Evolutionary conservation across 2,888 invertebrate species (phyloP), one percentile per base, ranked within the genome.

Genomic region (Boloria euphrosyne): DNA sequence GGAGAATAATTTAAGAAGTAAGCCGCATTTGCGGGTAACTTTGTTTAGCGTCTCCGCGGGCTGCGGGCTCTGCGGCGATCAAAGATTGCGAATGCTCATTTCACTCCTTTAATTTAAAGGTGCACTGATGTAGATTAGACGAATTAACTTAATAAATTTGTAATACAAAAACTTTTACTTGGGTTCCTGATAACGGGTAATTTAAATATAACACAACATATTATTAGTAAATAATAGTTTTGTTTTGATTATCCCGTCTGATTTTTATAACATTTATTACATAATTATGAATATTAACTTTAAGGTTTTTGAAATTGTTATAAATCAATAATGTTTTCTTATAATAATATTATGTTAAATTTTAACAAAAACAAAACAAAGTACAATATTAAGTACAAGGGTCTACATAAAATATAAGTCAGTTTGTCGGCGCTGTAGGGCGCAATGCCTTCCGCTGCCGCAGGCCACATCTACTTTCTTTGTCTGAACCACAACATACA

Each of bases 1-100:
- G 83, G 85, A 82, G 91, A 90, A 90, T 91, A 87, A 90, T 90
- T 90, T 89, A 89, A 87, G 89, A 83, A 85, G 84, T 79, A 78
- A 78, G 80, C 81, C 77, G 75, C 72, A 82, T 81, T 78, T 67
- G 73, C 73, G 78, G 78, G 84, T 84, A 85, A 87, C 86, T 87
- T 88, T 79, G 79, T 84, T 82, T 76, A 68, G 66, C 76, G 80
- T 73, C 75, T 80, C 76, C 72, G 18, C 44, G 46, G 58, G 58
- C 58, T 16, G 74, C 79, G 75, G 74, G 73, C 75, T 67, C 67
- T 72, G 70, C 70, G 73, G 71, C 75, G 79, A 79, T 80, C 80
- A 80, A 78, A 80, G 77, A 72, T 64, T 68, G 57, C 59, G 67
- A 79, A 78, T 82, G 85, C 76, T 84, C 82, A 78, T 78, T 85